These are phyloP conservation scores for Hydrolagus affinis DNA, from an alignment of 2,113 vertebrate genomes.

Conservation along the genomic window DNA sequence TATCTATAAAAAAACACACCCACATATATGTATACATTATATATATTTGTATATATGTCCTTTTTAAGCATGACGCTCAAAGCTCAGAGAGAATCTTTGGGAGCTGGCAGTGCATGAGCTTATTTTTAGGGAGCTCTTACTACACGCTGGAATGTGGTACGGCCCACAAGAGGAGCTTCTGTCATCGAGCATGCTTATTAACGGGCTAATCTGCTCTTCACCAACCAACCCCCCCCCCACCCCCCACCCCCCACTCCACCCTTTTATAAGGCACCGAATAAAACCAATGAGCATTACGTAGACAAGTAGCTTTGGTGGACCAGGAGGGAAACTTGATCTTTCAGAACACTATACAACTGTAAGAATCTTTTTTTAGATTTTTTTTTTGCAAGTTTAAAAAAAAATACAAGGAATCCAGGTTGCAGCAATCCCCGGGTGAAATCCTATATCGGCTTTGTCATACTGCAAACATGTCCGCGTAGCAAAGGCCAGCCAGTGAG, in stretches of 20 bases:
- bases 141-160: constrained; percentile 24
- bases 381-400: constrained; percentile 32
- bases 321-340: constrained; percentile 22
- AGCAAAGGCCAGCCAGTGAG: constrained; percentile 48
- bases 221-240: too few species aligned
- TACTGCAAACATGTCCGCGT: constrained; percentile 47
- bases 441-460: constrained; percentile 52
- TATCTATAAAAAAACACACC: too few species aligned
- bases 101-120: neutral
- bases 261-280: neutral
- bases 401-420: constrained; percentile 48
- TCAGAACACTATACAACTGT: constrained; percentile 51
- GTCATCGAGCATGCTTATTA: constrained; percentile 23
- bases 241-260: too few species aligned
- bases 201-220: constrained; percentile 7
- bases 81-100: neutral
- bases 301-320: neutral
- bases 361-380: too few species aligned
- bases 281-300: neutral
- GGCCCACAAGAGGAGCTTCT: constrained; percentile 3
- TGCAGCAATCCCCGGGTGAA: constrained; percentile 45
- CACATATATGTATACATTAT: too few species aligned
- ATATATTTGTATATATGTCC: neutral
- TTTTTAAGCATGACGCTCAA: neutral
- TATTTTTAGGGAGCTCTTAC: constrained; percentile 20